Percentiles rank a stretch among this genome's conserved stretches.
Conservation (phyloP, 2,113 vertebrate species). For the Hyperoodon ampullatus region DNA sequence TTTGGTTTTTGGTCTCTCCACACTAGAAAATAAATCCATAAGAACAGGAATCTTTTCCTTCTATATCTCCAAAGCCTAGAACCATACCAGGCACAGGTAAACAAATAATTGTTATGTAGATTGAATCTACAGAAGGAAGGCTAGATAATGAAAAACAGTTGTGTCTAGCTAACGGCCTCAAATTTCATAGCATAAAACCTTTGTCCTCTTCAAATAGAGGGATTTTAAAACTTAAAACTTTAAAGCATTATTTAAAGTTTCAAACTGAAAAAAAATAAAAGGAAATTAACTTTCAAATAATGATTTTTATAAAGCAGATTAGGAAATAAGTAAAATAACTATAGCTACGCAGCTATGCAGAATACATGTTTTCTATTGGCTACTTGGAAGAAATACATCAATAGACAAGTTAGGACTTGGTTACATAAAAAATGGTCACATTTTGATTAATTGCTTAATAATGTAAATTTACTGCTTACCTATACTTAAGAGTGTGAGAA, state of each 20-base stretch:
- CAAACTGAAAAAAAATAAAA: background rate
- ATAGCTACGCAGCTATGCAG: background rate
- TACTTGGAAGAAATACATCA: conserved; percentile 69
- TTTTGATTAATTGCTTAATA: conserved; percentile 72
- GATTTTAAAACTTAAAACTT: background rate
- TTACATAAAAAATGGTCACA: conserved; percentile 69
- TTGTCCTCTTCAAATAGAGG: background rate
- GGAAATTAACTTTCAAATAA: conserved; percentile 21
- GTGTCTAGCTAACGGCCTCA: background rate
- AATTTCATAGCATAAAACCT: background rate
- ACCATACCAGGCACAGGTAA: background rate
- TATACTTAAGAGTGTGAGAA: conserved; percentile 63
- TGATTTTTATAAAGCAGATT: background rate
- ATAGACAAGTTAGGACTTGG: conserved; percentile 45
- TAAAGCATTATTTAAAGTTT: background rate
- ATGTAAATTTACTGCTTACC: conserved; percentile 71
- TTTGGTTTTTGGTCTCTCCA: background rate
- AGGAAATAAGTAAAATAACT: background rate
- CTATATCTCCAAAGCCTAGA: background rate
- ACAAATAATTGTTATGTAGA: background rate
- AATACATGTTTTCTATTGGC: conserved; percentile 1
- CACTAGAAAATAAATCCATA: background rate
- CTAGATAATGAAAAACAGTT: background rate
- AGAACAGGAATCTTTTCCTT: background rate
- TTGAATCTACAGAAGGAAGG: background rate